These are phyloP conservation scores for Ondatra zibethicus DNA, from an alignment of 2,113 vertebrate genomes.

Conservation along the genomic window DNA sequence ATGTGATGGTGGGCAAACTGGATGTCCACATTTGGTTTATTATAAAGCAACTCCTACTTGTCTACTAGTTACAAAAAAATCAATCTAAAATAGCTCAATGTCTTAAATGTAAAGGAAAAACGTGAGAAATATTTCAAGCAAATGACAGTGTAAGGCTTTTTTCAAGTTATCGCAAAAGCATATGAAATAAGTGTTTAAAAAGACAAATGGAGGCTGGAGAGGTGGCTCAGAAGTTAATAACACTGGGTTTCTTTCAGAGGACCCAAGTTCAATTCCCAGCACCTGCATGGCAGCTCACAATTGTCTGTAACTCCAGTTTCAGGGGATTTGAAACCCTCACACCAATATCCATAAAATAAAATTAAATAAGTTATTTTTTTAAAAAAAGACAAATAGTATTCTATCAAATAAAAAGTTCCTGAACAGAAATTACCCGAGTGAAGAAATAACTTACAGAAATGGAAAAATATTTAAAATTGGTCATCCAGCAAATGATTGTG, in stretches of 20 bases:
- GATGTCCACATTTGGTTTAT: not conserved
- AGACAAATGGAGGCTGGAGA: too few relatives aligned
- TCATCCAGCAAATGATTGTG: not conserved
- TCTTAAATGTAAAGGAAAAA: not conserved
- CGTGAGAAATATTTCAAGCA: not conserved
- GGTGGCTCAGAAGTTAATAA: too few relatives aligned
- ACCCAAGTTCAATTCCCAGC: too few relatives aligned
- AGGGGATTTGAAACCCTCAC: too few relatives aligned
- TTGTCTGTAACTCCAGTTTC: too few relatives aligned
- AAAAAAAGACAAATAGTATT: not conserved
- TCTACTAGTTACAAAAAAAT: not conserved
- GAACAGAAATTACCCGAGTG: not conserved
- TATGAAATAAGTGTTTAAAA: not conserved
- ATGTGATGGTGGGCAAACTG: not conserved
- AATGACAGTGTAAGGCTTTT: not conserved
- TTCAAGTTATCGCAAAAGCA: not conserved
- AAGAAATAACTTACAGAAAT: not conserved
- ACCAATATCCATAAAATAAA: too few relatives aligned
- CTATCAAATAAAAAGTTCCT: not conserved
- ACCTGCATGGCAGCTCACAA: too few relatives aligned
- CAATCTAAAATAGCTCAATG: not conserved
- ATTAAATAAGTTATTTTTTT: too few relatives aligned
- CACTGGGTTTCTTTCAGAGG: too few relatives aligned
- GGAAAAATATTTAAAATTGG: not conserved
- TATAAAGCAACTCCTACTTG: not conserved